phyloP scores from a whole-genome alignment of 2,113 vertebrate species.

The Xyliphius kryptos region DNA sequence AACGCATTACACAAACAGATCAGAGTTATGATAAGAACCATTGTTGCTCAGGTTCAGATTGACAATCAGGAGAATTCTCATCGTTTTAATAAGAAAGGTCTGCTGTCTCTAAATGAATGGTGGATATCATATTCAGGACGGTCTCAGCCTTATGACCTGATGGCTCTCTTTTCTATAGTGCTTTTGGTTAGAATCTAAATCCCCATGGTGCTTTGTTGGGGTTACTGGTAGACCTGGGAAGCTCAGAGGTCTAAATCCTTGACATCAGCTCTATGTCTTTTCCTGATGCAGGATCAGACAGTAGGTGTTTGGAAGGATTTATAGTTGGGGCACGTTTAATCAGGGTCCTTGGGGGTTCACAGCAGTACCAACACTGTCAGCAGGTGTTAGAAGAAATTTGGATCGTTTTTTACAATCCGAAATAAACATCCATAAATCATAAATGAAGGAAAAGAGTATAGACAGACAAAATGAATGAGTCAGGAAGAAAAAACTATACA shows the following conservation, averaged over 20 bases:
- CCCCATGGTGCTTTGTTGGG: not conserved
- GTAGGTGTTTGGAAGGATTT: constrained; percentile 22
- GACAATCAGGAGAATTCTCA: too few species aligned
- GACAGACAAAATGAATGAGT: too few species aligned
- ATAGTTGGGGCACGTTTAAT: constrained; percentile 15
- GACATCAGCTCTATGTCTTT: constrained; percentile 7
- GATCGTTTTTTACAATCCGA: not conserved
- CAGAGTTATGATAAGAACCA: too few species aligned
- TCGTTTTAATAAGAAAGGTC: too few species aligned
- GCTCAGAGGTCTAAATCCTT: constrained; percentile 10
- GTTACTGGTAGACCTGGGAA: not conserved
- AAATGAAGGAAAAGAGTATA: too few species aligned
- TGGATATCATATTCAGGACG: too few species aligned
- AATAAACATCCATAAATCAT: not conserved
- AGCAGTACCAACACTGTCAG: constrained; percentile 4
- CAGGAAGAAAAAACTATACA: too few species aligned
- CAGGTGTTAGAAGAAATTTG: not conserved
- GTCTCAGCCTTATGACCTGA: not conserved
- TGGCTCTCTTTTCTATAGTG: not conserved
- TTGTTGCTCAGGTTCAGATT: too few species aligned
- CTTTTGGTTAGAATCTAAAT: constrained; percentile 12
- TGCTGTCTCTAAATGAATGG: too few species aligned
- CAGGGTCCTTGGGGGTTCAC: constrained; percentile 7
- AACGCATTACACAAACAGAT: too few species aligned
- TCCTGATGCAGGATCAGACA: constrained; percentile 15